Percentiles rank a stretch among this genome's conserved stretches.
Conservation (phyloP, 2,888 invertebrate species). For the Colostygia pectinataria region DNA sequence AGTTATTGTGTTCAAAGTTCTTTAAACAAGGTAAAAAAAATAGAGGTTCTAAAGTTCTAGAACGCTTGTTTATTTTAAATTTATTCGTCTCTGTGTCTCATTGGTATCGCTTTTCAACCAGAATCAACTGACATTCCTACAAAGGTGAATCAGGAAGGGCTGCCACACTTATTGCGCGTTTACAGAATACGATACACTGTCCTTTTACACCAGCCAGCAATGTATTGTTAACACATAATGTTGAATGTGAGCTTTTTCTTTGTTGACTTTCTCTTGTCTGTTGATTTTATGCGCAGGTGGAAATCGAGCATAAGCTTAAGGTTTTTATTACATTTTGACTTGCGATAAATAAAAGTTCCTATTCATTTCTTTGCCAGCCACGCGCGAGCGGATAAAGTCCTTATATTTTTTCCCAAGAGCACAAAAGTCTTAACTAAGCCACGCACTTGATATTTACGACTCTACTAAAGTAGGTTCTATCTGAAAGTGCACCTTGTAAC, state of each 20-base stretch:
- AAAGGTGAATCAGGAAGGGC: constrained; percentile 58
- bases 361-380: no score
- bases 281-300: constrained; percentile 15
- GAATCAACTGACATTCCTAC: constrained; percentile 53
- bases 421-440: no score
- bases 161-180: constrained; percentile 50
- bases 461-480: constrained; percentile 13
- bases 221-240: constrained; percentile 12
- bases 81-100: constrained; percentile 40
- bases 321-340: not conserved
- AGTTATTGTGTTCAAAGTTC: no score
- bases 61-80: constrained; percentile 6
- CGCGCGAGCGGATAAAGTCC: no score
- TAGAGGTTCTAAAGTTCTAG: no score
- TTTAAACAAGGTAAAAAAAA: no score
- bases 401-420: no score
- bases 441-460: constrained; percentile 5
- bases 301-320: constrained; percentile 3
- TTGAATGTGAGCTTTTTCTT: constrained; percentile 12
- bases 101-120: constrained; percentile 52
- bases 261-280: constrained; percentile 14
- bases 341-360: no score
- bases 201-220: constrained; percentile 16
- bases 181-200: constrained; percentile 5
- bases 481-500: constrained; percentile 17